Conservation (phyloP, 2,888 invertebrate species). For the Hybos culiciformis region DNA sequence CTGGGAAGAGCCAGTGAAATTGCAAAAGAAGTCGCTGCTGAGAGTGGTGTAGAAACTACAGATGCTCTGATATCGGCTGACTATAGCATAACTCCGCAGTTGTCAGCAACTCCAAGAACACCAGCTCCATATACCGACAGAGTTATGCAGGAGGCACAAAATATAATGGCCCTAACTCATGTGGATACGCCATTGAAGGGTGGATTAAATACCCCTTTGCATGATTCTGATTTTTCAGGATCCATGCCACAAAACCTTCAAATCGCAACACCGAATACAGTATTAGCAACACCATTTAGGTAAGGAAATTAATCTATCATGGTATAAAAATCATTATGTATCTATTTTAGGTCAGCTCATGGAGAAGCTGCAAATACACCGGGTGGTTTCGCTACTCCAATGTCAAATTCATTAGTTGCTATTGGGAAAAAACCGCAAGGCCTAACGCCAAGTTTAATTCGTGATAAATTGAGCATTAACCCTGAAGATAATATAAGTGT, state of each 20-base stretch:
- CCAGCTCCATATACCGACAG: constrained; percentile 73
- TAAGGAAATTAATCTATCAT: too few species aligned
- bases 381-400: constrained; percentile 45
- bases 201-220: constrained; percentile 86
- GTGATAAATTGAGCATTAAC: constrained; percentile 93
- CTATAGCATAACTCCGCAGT: constrained; percentile 67
- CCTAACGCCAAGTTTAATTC: constrained; percentile 58
- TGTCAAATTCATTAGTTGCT: constrained; percentile 39
- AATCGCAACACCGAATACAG: constrained; percentile 79
- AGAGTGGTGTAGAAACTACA: constrained; percentile 61
- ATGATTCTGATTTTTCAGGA: constrained; percentile 77
- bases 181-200: constrained; percentile 96
- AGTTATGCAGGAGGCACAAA: constrained; percentile 89
- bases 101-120: constrained; percentile 67
- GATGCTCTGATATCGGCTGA: constrained; percentile 82
- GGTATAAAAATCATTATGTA: too few species aligned
- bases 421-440: constrained; percentile 20
- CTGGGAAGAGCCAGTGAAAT: constrained; percentile 81
- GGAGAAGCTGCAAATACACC: constrained; percentile 50
- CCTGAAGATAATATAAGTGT: constrained; percentile 64
- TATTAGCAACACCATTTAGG: constrained; percentile 76
- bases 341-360: constrained; percentile 42
- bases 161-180: constrained; percentile 95
- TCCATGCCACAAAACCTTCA: constrained; percentile 57
- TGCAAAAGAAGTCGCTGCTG: constrained; percentile 76